Conservation (phyloP, 1,140 invertebrate genomes). For the Bursaphelenchus mucronatus region DNA sequence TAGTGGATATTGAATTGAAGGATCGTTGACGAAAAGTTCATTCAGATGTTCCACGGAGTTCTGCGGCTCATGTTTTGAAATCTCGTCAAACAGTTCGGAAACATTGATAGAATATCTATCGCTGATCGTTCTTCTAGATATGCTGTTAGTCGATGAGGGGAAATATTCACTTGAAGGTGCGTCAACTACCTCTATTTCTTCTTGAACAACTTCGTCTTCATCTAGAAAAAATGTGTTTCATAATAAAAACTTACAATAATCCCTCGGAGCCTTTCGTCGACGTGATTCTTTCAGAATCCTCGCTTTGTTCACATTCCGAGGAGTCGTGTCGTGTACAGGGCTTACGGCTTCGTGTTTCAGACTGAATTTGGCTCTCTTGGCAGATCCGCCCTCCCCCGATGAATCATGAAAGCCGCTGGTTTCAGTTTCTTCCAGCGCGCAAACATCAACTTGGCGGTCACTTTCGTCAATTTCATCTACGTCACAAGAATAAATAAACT, state of each 20-base stretch:
- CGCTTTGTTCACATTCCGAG: constrained; percentile 8
- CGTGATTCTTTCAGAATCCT: constrained; percentile 1
- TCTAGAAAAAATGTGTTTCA: constrained; percentile 1
- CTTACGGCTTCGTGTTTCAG: neutral
- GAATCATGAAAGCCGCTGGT: neutral
- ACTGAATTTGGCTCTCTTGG: constrained; percentile 1
- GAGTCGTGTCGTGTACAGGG: neutral
- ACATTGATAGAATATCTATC: constrained; percentile 10
- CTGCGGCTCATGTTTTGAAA: neutral
- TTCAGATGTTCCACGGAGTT: constrained; percentile 1
- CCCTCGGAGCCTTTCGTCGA: constrained; percentile 3
- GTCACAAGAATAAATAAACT: neutral
- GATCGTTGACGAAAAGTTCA: constrained; percentile 13
- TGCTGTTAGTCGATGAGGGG: neutral
- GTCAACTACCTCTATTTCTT: constrained; percentile 17
- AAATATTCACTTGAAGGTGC: neutral
- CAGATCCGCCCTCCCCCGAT: neutral
- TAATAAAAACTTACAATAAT: constrained; percentile 8
- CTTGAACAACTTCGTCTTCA: constrained; percentile 10
- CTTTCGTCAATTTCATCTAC: constrained; percentile 4
- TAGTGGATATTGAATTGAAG: constrained; percentile 12
- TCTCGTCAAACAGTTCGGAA: constrained; percentile 16
- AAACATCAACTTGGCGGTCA: constrained; percentile 16
- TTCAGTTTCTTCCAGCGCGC: constrained; percentile 10
- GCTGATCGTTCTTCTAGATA: neutral